Percentiles rank a stretch among this genome's conserved stretches.
Evolutionary conservation across 2,888 invertebrate species (phyloP).

Genomic region (Lycaena phlaeas): DNA sequence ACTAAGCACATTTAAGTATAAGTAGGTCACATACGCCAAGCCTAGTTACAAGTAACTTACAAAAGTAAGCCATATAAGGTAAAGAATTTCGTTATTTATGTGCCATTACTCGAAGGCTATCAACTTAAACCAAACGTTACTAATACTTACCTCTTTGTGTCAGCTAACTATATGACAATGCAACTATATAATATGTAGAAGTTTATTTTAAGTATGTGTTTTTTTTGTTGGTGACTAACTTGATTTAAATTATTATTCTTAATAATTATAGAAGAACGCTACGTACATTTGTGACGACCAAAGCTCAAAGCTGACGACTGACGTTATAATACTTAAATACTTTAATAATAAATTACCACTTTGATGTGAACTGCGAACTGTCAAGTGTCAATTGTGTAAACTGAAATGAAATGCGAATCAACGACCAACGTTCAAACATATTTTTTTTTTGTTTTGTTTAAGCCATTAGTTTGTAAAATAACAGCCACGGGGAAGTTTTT

Average conservation of each 20-base stretch:
- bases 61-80: not conserved
- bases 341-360: too few relatives aligned
- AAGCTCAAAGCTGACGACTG: too few relatives aligned
- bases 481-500: too few relatives aligned
- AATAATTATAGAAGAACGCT: not conserved
- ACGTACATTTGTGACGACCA: too few relatives aligned
- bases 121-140: not conserved
- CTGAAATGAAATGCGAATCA: too few relatives aligned
- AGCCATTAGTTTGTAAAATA: too few relatives aligned
- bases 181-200: not conserved
- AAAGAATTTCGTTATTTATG: not conserved
- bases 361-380: too few relatives aligned
- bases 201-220: not conserved
- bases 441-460: too few relatives aligned
- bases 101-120: not conserved
- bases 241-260: not conserved
- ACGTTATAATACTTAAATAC: too few relatives aligned
- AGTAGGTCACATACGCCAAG: conserved; percentile 4
- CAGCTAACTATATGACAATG: not conserved
- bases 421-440: too few relatives aligned
- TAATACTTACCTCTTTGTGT: conserved; percentile 2
- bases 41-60: not conserved
- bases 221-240: not conserved
- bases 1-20: too few relatives aligned
- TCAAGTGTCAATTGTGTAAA: too few relatives aligned